Conservation (phyloP, 2,888 invertebrate species). For the Phymatocera aterrima region DNA sequence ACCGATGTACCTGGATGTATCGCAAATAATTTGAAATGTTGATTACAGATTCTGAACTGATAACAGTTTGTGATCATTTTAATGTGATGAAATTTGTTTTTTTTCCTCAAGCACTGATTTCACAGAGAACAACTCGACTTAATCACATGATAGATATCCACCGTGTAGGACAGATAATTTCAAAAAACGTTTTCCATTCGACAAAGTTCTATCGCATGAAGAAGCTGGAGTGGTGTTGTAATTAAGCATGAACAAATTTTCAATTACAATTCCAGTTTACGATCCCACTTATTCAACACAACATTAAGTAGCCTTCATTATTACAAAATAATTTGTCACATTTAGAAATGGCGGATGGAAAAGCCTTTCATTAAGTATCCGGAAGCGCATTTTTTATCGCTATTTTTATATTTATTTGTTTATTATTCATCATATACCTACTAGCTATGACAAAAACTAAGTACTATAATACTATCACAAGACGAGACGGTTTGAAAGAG, state of each 20-base stretch:
- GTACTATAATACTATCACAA: conserved; percentile 46
- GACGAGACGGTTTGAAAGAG: conserved; percentile 40
- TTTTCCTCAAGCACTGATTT: conserved; percentile 16
- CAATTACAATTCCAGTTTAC: not conserved
- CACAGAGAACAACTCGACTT: not conserved
- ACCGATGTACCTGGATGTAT: not conserved
- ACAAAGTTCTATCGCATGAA: not conserved
- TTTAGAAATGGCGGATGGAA: conserved; percentile 31
- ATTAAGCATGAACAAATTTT: not conserved
- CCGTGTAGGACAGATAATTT: not conserved
- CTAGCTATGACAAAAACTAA: conserved; percentile 32
- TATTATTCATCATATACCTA: not conserved
- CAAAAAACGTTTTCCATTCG: not conserved
- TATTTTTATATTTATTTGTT: no score
- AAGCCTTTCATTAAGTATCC: conserved; percentile 25
- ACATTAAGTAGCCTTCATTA: conserved; percentile 11
- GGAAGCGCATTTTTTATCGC: conserved; percentile 44
- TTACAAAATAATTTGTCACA: conserved; percentile 31
- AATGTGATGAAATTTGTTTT: not conserved
- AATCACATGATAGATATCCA: conserved; percentile 1
- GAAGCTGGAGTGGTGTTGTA: not conserved
- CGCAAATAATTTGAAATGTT: not conserved
- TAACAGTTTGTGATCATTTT: no score
- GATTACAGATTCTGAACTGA: not conserved
- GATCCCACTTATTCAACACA: not conserved